These are phyloP conservation scores for Pseudomyrmex flavicornis DNA, from an alignment of 1,140 invertebrate genomes.

Conservation along the genomic window DNA sequence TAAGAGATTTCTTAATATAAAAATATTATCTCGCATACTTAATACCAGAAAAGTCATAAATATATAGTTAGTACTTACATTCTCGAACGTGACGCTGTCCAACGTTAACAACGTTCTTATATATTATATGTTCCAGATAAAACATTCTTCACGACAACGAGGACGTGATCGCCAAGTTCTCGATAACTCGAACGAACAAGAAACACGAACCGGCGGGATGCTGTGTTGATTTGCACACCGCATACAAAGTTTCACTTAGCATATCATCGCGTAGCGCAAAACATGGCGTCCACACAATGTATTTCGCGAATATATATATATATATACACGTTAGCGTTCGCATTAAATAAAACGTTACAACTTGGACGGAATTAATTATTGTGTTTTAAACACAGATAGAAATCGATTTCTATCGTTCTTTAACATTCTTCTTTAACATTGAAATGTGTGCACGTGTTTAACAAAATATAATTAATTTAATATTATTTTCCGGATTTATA, in stretches of 20 bases:
- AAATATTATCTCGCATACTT: too few relatives aligned
- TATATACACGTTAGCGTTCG: background rate
- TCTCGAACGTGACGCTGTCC: background rate
- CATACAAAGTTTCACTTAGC: slow-evolving; percentile 71
- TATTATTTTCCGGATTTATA: background rate
- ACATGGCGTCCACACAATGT: slow-evolving; percentile 46
- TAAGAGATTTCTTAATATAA: too few relatives aligned
- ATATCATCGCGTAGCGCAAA: slow-evolving; percentile 63
- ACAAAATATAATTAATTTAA: background rate
- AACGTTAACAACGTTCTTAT: slow-evolving; percentile 41
- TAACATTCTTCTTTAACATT: background rate
- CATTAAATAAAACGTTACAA: slow-evolving; percentile 8
- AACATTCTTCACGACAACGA: slow-evolving; percentile 42
- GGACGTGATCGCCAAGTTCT: slow-evolving; percentile 49
- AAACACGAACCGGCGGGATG: slow-evolving; percentile 22
- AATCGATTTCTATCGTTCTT: background rate
- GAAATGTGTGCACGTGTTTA: background rate
- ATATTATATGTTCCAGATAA: slow-evolving; percentile 31
- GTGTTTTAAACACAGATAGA: slow-evolving; percentile 26
- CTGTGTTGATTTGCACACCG: slow-evolving; percentile 54
- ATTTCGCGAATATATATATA: slow-evolving; percentile 5
- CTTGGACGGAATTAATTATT: slow-evolving; percentile 14
- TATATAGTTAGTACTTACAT: background rate
- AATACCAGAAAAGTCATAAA: background rate
- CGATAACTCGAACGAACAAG: slow-evolving; percentile 54